These are phyloP conservation scores for Naja naja DNA, from an alignment of 2,113 vertebrate genomes.

Conservation along the genomic window DNA sequence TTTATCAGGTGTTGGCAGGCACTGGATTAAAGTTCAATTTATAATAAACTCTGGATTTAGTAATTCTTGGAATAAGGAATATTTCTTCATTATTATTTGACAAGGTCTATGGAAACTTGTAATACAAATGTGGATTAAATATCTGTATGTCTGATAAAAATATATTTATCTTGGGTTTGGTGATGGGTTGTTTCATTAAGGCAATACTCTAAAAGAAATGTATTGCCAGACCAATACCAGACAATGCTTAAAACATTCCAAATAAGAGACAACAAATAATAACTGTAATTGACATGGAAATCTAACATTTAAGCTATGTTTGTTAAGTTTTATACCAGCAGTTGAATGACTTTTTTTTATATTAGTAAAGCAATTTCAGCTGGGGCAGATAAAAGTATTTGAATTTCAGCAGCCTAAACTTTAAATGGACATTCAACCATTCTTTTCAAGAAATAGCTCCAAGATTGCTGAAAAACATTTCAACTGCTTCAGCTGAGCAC, in stretches of 20 bases:
- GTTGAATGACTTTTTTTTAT: neutral
- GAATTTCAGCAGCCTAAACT: neutral
- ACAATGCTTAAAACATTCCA: neutral
- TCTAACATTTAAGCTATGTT: neutral
- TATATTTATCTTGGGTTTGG: neutral
- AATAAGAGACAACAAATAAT: conserved; percentile 3
- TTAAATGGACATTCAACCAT: neutral
- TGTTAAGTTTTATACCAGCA: neutral
- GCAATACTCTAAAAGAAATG: neutral
- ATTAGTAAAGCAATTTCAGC: neutral
- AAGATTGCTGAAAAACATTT: neutral
- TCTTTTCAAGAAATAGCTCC: neutral
- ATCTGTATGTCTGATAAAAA: neutral
- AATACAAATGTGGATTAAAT: neutral
- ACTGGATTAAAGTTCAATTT: conserved; percentile 8
- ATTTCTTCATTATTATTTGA: neutral
- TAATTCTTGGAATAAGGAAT: neutral
- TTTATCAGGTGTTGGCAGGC: neutral
- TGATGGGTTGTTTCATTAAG: neutral
- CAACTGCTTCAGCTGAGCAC: neutral
- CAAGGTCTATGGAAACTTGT: neutral
- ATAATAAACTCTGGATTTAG: neutral
- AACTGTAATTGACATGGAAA: conserved; percentile 2
- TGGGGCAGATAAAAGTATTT: neutral
- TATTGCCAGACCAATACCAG: neutral